These are phyloP conservation scores for Phallusia fumigata DNA, from an alignment of 23 tunicate genomes.

Conservation along the genomic window DNA sequence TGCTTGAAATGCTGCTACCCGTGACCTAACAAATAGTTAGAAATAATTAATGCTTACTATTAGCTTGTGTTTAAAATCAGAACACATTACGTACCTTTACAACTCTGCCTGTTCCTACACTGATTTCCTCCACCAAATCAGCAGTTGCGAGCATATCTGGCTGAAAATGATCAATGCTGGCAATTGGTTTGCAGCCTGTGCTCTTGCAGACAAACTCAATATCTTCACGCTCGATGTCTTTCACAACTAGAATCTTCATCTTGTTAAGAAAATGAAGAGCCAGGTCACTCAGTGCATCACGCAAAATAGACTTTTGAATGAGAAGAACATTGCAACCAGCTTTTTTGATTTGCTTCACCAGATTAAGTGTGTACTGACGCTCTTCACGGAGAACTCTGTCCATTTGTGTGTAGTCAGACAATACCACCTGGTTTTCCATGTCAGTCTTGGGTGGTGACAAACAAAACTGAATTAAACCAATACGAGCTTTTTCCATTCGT, in stretches of 20 bases:
- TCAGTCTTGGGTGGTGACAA: constrained; percentile 97
- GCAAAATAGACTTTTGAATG: constrained; percentile 89
- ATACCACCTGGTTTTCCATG: constrained; percentile 95
- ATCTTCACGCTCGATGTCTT: constrained; percentile 92
- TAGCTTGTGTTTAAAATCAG: not conserved
- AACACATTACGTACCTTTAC: constrained; percentile 60
- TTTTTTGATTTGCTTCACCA: constrained; percentile 95
- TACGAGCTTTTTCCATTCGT: constrained; percentile 88
- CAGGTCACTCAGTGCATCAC: constrained; percentile 95
- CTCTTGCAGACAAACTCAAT: constrained; percentile 96
- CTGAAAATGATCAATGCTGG: constrained; percentile 90
- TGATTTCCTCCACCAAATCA: constrained; percentile 92
- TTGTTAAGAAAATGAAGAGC: constrained; percentile 96
- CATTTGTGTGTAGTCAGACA: constrained; percentile 99
- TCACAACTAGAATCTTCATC: constrained; percentile 95
- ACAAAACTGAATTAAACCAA: constrained; percentile 94
- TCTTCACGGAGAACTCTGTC: constrained; percentile 95
- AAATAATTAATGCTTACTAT: not conserved
- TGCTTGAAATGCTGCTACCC: constrained; percentile 57
- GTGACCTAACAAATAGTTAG: constrained; percentile 54
- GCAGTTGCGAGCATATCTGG: constrained; percentile 95
- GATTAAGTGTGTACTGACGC: constrained; percentile 91
- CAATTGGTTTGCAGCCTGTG: constrained; percentile 96
- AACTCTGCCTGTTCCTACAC: constrained; percentile 86
- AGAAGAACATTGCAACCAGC: constrained; percentile 96